These are phyloP conservation scores for Campoletis sonorensis DNA, from an alignment of 1,140 invertebrate genomes.

Conservation along the genomic window DNA sequence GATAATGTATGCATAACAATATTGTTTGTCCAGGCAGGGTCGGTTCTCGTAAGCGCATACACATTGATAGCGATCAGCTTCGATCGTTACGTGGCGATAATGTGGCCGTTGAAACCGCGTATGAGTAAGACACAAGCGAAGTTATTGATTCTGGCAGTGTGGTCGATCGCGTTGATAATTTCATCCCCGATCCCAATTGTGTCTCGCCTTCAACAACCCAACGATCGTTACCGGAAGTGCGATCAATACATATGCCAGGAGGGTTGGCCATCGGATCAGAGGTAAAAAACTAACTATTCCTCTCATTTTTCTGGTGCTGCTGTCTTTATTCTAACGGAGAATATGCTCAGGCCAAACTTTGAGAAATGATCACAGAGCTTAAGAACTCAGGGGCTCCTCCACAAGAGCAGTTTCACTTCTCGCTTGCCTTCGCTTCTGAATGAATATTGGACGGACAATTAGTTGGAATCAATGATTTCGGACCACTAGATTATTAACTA, in stretches of 20 bases:
- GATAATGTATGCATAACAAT: not conserved
- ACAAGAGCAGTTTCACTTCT: too few relatives aligned
- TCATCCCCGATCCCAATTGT: conserved; percentile 89
- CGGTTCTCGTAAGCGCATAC: conserved; percentile 90
- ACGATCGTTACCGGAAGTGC: conserved; percentile 79
- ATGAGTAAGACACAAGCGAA: conserved; percentile 83
- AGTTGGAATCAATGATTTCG: too few relatives aligned
- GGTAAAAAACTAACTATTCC: conserved; percentile 55
- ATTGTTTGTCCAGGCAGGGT: conserved; percentile 80
- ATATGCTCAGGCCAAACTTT: too few relatives aligned
- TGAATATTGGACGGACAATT: too few relatives aligned
- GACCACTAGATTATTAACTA: too few relatives aligned
- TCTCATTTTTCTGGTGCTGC: not conserved
- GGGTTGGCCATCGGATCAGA: conserved; percentile 79
- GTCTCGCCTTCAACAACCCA: conserved; percentile 79
- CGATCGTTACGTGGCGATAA: conserved; percentile 92
- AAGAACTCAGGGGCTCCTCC: too few relatives aligned
- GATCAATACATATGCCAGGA: conserved; percentile 83
- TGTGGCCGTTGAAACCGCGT: conserved; percentile 89
- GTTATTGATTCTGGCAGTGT: conserved; percentile 84
- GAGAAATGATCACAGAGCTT: too few relatives aligned
- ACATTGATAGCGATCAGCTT: conserved; percentile 91
- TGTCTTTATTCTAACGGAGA: too few relatives aligned
- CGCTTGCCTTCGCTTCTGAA: too few relatives aligned
- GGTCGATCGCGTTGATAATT: conserved; percentile 87